Conservation (phyloP, 2,797 vertebrate genomes). For the Muscicapa striata region DNA sequence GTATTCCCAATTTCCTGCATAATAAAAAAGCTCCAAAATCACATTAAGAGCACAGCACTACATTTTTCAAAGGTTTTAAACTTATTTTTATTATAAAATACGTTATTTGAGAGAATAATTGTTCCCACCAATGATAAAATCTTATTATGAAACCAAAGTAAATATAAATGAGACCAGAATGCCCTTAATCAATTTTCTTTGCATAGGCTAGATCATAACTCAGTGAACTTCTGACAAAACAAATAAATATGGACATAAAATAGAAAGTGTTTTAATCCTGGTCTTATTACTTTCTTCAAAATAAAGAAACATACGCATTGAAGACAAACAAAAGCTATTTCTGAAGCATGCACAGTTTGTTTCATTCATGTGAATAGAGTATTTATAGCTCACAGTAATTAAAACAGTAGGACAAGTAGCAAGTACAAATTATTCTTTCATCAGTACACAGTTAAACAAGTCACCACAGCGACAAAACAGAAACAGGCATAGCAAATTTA, state of each 20-base stretch:
- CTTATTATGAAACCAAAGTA: neutral
- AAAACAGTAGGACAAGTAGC: conserved; percentile 70
- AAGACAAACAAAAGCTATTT: conserved; percentile 68
- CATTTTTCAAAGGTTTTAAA: neutral
- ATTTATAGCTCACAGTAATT: conserved; percentile 71
- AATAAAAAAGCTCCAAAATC: neutral
- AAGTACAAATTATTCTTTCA: conserved; percentile 72
- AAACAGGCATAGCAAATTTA: conserved; percentile 12
- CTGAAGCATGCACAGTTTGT: conserved; percentile 57
- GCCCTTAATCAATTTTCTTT: neutral
- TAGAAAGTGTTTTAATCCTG: conserved; percentile 34
- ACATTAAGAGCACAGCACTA: neutral
- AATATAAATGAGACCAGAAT: neutral
- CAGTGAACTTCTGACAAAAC: neutral
- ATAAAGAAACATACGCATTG: conserved; percentile 36
- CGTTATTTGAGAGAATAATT: neutral
- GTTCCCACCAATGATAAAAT: neutral
- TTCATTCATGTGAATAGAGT: conserved; percentile 66
- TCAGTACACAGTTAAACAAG: conserved; percentile 64
- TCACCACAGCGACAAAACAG: conserved; percentile 46
- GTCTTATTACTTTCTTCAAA: conserved; percentile 55
- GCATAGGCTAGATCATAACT: neutral
- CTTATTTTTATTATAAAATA: neutral
- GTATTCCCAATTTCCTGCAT: neutral
- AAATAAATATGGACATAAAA: conserved; percentile 27